phyloP scores from a whole-genome alignment of 2,797 vertebrate species.

The Dendrocincla fuliginosa region DNA sequence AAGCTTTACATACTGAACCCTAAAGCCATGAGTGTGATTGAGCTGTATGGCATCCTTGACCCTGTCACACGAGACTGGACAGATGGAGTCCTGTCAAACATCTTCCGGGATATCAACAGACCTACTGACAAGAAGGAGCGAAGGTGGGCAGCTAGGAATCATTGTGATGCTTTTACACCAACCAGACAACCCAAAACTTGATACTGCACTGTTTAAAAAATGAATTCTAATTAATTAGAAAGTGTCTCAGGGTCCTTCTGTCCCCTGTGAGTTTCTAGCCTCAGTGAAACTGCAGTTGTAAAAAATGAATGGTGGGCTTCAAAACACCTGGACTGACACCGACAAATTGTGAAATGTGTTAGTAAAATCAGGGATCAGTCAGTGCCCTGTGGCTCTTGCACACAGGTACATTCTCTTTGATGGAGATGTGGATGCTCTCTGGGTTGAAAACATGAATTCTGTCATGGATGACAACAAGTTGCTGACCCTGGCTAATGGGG shows the following conservation, averaged over 20 bases:
- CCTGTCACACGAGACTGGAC: constrained; percentile 94
- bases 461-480: constrained; percentile 99
- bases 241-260: background rate
- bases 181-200: background rate
- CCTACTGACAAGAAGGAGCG: constrained; percentile 93
- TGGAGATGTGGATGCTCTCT: constrained; percentile 96
- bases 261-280: background rate
- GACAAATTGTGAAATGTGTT: background rate
- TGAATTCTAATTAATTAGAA: background rate
- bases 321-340: background rate
- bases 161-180: background rate
- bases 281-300: background rate
- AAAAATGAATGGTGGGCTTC: background rate
- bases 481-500: constrained; percentile 94
- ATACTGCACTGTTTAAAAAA: background rate
- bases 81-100: constrained; percentile 96
- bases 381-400: background rate
- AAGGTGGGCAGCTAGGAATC: constrained; percentile 75
- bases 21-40: constrained; percentile 94
- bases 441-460: constrained; percentile 99
- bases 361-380: background rate
- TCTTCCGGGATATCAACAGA: constrained; percentile 95
- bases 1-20: constrained; percentile 92
- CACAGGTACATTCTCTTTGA: constrained; percentile 96
- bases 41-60: constrained; percentile 94